These are phyloP conservation scores for Labeo calbasu DNA, from an alignment of 2,797 vertebrate genomes.

Conservation along the genomic window DNA sequence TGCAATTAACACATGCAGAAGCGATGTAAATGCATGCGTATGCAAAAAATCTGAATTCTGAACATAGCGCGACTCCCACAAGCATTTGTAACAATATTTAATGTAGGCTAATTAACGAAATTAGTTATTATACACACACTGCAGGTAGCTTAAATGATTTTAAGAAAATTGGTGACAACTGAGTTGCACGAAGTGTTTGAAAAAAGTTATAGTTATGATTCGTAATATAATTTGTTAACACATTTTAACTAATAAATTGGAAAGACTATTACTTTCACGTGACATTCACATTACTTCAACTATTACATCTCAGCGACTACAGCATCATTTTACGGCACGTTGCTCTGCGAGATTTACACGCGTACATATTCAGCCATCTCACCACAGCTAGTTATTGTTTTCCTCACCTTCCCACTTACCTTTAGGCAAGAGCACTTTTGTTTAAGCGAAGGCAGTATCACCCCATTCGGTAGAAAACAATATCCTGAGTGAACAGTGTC, in stretches of 20 bases:
- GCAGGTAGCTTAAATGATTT: neutral
- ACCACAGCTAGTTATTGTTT: neutral
- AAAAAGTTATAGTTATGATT: neutral
- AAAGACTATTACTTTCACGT: conserved; percentile 5
- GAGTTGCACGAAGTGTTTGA: neutral
- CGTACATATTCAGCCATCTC: neutral
- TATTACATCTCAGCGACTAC: neutral
- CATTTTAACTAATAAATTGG: neutral
- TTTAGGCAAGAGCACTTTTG: conserved; percentile 4
- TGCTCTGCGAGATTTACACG: neutral
- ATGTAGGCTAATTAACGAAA: neutral
- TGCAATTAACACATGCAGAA: conserved; percentile 5
- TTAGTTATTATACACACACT: too few species aligned
- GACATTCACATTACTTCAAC: neutral
- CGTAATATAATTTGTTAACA: neutral
- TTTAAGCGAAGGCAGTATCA: neutral
- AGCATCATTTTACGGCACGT: neutral
- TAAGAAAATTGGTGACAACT: neutral
- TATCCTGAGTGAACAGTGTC: neutral
- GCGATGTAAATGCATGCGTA: neutral
- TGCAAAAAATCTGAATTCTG: neutral
- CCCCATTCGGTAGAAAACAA: neutral
- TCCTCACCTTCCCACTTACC: conserved; percentile 25
- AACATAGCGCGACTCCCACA: neutral
- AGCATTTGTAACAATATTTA: neutral